Conservation (phyloP, 2,888 invertebrate species). For the Eudemis profundana region DNA sequence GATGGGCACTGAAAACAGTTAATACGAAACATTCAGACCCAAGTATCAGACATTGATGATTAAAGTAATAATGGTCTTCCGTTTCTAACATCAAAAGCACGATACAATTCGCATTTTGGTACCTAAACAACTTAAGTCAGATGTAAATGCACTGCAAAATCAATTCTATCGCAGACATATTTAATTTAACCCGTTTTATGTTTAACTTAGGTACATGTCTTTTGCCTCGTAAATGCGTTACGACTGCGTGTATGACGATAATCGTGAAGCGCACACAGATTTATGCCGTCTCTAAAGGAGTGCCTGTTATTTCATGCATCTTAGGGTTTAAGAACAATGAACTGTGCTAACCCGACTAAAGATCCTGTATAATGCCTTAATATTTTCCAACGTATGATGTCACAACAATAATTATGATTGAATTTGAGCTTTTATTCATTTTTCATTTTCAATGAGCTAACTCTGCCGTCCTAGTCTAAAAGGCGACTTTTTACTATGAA, state of each 20-base stretch:
- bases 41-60: background rate
- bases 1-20: background rate
- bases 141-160: background rate
- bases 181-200: background rate
- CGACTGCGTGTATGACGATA: background rate
- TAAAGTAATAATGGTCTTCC: background rate
- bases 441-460: too few relatives aligned
- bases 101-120: background rate
- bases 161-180: background rate
- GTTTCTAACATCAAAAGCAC: background rate
- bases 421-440: too few relatives aligned
- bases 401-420: too few relatives aligned
- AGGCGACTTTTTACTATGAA: too few relatives aligned
- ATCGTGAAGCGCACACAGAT: conserved; percentile 28
- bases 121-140: background rate
- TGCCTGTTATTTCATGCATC: conserved; percentile 47
- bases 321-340: conserved; percentile 40
- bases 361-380: conserved; percentile 21
- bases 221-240: background rate
- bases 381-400: background rate
- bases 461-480: too few relatives aligned
- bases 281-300: conserved; percentile 44
- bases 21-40: background rate
- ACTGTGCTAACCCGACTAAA: conserved; percentile 15
- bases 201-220: background rate